These are phyloP conservation scores for Tribolium madens DNA, from an alignment of 1,140 invertebrate species.

Conservation along the genomic window DNA sequence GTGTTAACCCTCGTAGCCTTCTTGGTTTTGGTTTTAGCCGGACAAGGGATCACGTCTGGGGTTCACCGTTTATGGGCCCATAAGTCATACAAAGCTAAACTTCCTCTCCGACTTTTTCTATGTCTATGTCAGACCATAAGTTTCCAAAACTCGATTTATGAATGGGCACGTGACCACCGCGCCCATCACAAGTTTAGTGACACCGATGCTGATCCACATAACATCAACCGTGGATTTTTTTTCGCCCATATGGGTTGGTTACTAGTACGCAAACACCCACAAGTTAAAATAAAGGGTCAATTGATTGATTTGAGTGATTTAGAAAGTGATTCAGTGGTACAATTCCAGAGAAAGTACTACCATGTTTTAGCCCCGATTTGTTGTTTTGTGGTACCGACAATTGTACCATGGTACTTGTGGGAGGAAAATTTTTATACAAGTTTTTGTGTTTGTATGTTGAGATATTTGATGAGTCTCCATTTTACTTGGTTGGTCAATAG, in stretches of 20 bases:
- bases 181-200: slow-evolving; percentile 92
- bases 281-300: slow-evolving; percentile 75
- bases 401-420: slow-evolving; percentile 51
- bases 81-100: slow-evolving; percentile 75
- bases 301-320: slow-evolving; percentile 80
- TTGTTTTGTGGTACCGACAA: background rate
- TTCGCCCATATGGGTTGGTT: slow-evolving; percentile 77
- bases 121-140: slow-evolving; percentile 70
- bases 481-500: slow-evolving; percentile 85
- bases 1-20: background rate
- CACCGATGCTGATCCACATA: slow-evolving; percentile 91
- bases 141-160: slow-evolving; percentile 76
- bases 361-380: background rate
- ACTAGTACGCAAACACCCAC: slow-evolving; percentile 71
- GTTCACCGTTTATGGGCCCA: slow-evolving; percentile 80
- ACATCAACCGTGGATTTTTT: slow-evolving; percentile 80
- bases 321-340: slow-evolving; percentile 76
- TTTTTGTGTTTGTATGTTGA: slow-evolving; percentile 70
- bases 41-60: slow-evolving; percentile 72
- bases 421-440: slow-evolving; percentile 69
- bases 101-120: slow-evolving; percentile 72
- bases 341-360: slow-evolving; percentile 73
- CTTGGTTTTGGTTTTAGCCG: background rate
- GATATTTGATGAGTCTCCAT: slow-evolving; percentile 76
- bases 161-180: slow-evolving; percentile 86